These are phyloP conservation scores for human DNA, from an alignment of 2,113 vertebrate species.

Conservation along the genomic window GRCh38 chr6:166409501-166410000, in stretches of 20 bases:
- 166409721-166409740: not conserved
- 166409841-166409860: not conserved
- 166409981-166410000: not conserved
- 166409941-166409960: not conserved
- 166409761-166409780: not conserved
- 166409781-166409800: not conserved
- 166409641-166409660: not conserved
- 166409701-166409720: not conserved
- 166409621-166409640: not conserved
- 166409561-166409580: not conserved
- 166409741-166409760: not conserved
- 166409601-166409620: not conserved
- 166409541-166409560: slow-evolving; percentile 47
- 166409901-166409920: not conserved
- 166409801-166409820: not conserved
- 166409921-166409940: not conserved
- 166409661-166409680: not conserved
- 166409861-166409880: not conserved
- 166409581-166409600: not conserved
- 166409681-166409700: not conserved
- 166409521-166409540: slow-evolving; percentile 68
- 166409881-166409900: not conserved
- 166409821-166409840: not conserved
- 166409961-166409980: not conserved
- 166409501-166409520: slow-evolving; percentile 64